Conservation (phyloP, 2,113 vertebrate species). For the Trichechus manatus region DNA sequence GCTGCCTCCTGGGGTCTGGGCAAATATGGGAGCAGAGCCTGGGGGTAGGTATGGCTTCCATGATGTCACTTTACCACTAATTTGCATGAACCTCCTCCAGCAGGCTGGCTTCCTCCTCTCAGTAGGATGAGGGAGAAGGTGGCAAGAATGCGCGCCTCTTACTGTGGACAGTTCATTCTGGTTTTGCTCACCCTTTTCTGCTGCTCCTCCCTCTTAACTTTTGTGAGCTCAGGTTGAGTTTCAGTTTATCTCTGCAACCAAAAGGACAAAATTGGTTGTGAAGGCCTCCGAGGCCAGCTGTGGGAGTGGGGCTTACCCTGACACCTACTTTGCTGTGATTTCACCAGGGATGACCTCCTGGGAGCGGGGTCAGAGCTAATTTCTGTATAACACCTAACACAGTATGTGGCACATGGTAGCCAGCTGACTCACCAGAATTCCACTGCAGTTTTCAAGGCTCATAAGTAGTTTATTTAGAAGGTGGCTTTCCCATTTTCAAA, state of each 20-base stretch:
- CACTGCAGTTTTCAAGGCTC: background rate
- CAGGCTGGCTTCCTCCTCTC: background rate
- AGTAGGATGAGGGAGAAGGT: background rate
- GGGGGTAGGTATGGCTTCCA: fast-evolving
- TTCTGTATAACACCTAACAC: background rate
- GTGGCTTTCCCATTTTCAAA: background rate
- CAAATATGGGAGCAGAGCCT: fast-evolving
- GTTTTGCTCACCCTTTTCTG: background rate
- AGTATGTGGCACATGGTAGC: background rate
- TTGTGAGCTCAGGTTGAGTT: background rate
- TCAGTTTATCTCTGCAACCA: background rate
- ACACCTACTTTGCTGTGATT: background rate
- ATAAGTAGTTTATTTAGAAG: background rate
- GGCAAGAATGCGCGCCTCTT: background rate
- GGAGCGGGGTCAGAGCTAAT: background rate
- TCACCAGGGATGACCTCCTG: background rate
- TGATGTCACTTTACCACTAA: background rate
- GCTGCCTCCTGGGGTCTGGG: background rate
- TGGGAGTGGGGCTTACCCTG: background rate
- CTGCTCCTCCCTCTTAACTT: background rate
- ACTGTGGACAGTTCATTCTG: background rate
- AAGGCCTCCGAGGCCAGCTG: background rate
- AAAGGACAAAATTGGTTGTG: background rate
- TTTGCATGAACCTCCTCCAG: background rate
- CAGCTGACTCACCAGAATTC: background rate